Conservation (phyloP, 2,113 vertebrate species). For the Piaya cayana region DNA sequence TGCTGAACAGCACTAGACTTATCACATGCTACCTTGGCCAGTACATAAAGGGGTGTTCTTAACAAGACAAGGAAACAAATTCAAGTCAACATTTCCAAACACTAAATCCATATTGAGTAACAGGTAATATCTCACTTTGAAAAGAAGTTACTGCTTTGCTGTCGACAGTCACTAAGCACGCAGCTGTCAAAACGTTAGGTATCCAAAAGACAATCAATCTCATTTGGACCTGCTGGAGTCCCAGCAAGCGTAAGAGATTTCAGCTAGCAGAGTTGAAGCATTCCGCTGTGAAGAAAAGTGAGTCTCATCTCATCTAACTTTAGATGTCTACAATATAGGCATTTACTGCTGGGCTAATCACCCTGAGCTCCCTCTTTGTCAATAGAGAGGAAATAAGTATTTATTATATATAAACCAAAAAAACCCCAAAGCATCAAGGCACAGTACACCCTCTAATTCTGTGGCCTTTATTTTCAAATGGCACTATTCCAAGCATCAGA, state of each 20-base stretch:
- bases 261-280: background rate
- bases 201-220: background rate
- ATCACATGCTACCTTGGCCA: background rate
- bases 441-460: background rate
- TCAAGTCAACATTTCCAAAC: background rate
- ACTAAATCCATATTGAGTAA: background rate
- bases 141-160: background rate
- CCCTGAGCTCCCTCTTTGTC: background rate
- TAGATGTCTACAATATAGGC: background rate
- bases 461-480: constrained; percentile 19
- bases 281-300: background rate
- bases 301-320: background rate
- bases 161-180: background rate
- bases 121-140: background rate
- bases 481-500: background rate
- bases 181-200: background rate
- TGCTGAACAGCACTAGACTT: background rate
- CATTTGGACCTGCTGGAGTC: background rate
- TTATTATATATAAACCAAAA: background rate
- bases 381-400: background rate
- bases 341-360: background rate
- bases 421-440: background rate
- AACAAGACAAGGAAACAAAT: background rate
- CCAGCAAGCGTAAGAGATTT: background rate
- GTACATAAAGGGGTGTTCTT: background rate